A percentile compares a stretch with the other conserved stretches of the same genome.
phyloP scores from a whole-genome alignment of 2,113 vertebrate genomes.

The Choloepus hoffmanni region DNA sequence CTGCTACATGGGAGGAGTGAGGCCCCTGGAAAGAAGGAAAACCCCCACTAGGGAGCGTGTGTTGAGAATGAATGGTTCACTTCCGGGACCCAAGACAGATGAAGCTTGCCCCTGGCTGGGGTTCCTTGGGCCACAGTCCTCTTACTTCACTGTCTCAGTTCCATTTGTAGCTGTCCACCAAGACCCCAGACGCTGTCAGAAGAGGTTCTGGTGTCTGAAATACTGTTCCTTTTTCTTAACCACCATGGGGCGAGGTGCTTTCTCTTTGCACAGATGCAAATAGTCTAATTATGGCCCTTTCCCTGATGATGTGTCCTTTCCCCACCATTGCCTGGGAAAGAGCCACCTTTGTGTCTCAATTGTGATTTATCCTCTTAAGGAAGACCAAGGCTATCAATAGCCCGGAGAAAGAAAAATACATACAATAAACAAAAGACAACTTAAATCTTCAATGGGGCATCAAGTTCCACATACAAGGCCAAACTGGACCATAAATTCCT shows the following conservation, averaged over 20 bases:
- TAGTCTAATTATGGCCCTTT: not conserved
- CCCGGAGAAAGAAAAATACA: constrained; percentile 47
- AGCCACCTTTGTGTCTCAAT: not conserved
- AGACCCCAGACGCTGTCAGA: not conserved
- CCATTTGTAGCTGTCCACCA: not conserved
- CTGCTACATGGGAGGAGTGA: not conserved
- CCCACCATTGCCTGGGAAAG: not conserved
- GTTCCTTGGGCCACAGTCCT: not conserved
- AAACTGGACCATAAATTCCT: not conserved
- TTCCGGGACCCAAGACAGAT: not conserved
- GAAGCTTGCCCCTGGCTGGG: not conserved
- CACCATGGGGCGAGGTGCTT: not conserved
- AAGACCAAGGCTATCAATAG: not conserved
- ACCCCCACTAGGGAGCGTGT: not conserved
- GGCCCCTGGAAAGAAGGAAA: not conserved
- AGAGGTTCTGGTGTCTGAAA: not conserved
- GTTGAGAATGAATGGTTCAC: not conserved
- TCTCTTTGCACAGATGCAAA: not conserved
- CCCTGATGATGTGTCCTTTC: not conserved
- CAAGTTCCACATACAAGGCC: not conserved
- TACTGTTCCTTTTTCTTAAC: not conserved
- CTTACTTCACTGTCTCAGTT: not conserved
- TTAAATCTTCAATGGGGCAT: constrained; percentile 10
- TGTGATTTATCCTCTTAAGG: constrained; percentile 2
- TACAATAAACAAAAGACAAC: constrained; percentile 31